These are phyloP conservation scores for Amyelois transitella DNA, from an alignment of 1,140 invertebrate species.

Conservation along the genomic window DNA sequence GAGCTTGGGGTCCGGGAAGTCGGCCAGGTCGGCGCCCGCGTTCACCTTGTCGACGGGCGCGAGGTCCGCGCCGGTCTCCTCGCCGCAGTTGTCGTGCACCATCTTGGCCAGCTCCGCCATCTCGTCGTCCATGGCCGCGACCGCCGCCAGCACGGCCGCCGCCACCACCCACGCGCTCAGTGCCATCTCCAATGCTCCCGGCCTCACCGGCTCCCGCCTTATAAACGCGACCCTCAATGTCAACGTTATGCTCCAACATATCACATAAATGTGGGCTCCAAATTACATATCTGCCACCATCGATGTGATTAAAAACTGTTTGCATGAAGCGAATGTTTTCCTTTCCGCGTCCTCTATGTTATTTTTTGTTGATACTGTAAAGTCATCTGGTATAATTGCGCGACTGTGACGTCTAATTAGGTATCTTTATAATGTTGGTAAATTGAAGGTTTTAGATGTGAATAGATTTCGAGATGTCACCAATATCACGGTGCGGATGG, in stretches of 20 bases:
- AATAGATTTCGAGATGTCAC: slow-evolving; percentile 19
- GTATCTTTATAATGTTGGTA: slow-evolving; percentile 1
- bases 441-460: slow-evolving; percentile 9
- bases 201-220: slow-evolving; percentile 13
- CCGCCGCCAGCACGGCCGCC: slow-evolving; percentile 9
- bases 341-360: slow-evolving; percentile 17
- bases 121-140: slow-evolving; percentile 39
- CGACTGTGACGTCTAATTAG: slow-evolving; percentile 1
- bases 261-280: slow-evolving; percentile 7
- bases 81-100: slow-evolving; percentile 49
- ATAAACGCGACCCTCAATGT: slow-evolving; percentile 18
- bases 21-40: slow-evolving; percentile 33
- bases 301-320: slow-evolving; percentile 33
- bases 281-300: slow-evolving; percentile 28
- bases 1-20: slow-evolving; percentile 36
- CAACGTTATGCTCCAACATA: slow-evolving; percentile 5
- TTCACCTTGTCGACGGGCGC: slow-evolving; percentile 41
- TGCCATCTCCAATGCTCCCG: neutral
- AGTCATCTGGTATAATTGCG: slow-evolving; percentile 39
- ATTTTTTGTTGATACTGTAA: slow-evolving; percentile 21
- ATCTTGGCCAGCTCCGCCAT: slow-evolving; percentile 55
- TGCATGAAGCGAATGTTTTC: slow-evolving; percentile 17
- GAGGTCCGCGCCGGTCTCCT: slow-evolving; percentile 44
- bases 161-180: slow-evolving; percentile 8
- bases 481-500: slow-evolving; percentile 1